Base-by-base conservation (phyloP, 2,888 invertebrate genomes). In the Pteria penguin region DNA sequence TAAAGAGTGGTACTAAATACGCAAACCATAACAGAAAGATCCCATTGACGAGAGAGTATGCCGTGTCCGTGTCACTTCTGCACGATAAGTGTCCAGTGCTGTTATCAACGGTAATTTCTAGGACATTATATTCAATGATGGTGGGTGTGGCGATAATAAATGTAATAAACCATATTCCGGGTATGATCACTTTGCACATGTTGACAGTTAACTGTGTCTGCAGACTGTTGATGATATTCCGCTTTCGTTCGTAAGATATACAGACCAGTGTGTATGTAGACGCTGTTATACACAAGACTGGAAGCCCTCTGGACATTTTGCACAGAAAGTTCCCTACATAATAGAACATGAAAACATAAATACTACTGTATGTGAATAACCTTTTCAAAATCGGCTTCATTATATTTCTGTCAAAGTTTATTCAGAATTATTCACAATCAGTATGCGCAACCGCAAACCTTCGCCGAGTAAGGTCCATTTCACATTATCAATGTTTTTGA, bases 241-340 rank as follows among this genome's bases (percentile, higher is more conserved):
- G 72, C 27, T 81, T 78, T 1, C 87, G 74, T 45, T 87, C 88
- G 36, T 80, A 79, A 1, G 87, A 84, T 29, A 87, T 79, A 52
- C 78, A 80, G 26, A 85, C 86, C n/a, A 88, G 72, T 4, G 80
- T 83, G 70, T 83, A 87, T 27, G 84, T 82, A 11, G 82, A 83
- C 18, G 77, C 63, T 2, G 82, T 84, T 66, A 88, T 87, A 55
- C 83, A 76, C 5, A 87, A 76, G 18, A 88, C 66, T 0, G 86
- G 86, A 22, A 79, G 70, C 54, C 81, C 82, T 68, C 84, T 85
- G 29, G 84, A 76, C 3, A 82, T 36, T 63, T 82, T 83, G 68
- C 82, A 84, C 4, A 81, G 27, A 11, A 67, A 2, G 18, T 27
- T 36, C 18, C 78, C 78, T 78, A 52, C 36, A 76, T n/a, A n/a